Conservation (phyloP, 37 sponge, comb jelly and placozoan species). For the Chondrilla cf. caribensis region DNA sequence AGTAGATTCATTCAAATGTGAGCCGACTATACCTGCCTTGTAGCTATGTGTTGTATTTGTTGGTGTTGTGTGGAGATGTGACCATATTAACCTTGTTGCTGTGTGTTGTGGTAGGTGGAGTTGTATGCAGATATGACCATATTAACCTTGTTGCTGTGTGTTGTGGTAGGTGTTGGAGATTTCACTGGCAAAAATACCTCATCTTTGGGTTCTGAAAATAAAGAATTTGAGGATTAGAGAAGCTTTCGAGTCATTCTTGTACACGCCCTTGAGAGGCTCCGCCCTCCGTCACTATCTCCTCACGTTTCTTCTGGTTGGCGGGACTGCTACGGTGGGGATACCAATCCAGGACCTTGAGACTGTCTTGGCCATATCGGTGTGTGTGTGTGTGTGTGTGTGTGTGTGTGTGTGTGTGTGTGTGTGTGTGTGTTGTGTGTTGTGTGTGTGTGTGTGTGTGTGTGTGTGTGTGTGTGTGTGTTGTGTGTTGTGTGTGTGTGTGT, state of each 20-base stretch:
- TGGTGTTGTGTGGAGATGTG: no score
- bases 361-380: constrained; percentile 61
- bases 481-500: no score
- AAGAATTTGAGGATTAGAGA: constrained; percentile 5
- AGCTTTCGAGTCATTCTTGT: constrained; percentile 40
- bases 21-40: no score
- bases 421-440: no score
- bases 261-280: constrained; percentile 36
- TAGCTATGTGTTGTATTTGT: no score
- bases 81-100: no score
- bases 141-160: no score
- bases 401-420: not conserved
- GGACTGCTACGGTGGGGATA: constrained; percentile 35
- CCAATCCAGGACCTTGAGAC: constrained; percentile 52
- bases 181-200: constrained; percentile 27
- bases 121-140: no score
- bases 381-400: not conserved
- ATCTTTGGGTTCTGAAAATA: constrained; percentile 10
- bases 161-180: constrained; percentile 61
- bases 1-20: no score
- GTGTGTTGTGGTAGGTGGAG: no score
- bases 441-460: no score
- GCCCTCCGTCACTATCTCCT: constrained; percentile 48
- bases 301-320: constrained; percentile 43
- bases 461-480: no score